Base-by-base conservation (phyloP, 2,888 invertebrate genomes). In the Phaedon cochleariae region DNA sequence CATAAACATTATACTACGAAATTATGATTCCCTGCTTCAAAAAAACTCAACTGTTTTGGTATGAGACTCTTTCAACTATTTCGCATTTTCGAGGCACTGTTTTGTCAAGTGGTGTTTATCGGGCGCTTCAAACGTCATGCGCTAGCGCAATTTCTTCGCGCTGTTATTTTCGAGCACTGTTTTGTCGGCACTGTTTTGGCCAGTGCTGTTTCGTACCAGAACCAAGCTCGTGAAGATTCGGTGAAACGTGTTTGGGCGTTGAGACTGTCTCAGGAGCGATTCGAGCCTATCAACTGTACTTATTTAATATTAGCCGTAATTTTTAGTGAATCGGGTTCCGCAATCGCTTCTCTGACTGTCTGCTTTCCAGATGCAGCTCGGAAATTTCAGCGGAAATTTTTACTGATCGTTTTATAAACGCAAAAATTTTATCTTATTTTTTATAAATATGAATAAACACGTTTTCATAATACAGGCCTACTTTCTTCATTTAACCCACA, bases 401-500 rank as follows among this genome's bases (percentile, higher is more conserved):
- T 66, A 59, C 53, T 65, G 62, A 71, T 72, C 70, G 65, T 73
- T 70, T 66, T 64, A 65, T 69, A 65, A 68, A 72, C 76, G 74
- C 76, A 76, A 76, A 78, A 77, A 75, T 65, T 72, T 62, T 65
- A 66, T 65, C 68, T 63, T 62, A 65, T 72, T 73, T 73, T 72
- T 72, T 64, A 72, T 54, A 66, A 62, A 62, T 49, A 64, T 62
- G 20, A 65, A 66, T 62, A 66, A 66, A 66, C 62, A 62, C 48
- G 45, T 66, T 66, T 62, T 59, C 52, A 66, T 59, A 55, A 46
- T 41, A 45, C 37, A 45, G 12, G 15, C 21, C 45, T 41, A 46
- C 57, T 51, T 64, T 60, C 48, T 61, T 58, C 58, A 60, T 55
- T n/a, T 51, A 62, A 58, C 52, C 52, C 52, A n/a, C 51, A 55